Base-by-base conservation (phyloP, 2,797 vertebrate genomes). In the Darevskia mixta region DNA sequence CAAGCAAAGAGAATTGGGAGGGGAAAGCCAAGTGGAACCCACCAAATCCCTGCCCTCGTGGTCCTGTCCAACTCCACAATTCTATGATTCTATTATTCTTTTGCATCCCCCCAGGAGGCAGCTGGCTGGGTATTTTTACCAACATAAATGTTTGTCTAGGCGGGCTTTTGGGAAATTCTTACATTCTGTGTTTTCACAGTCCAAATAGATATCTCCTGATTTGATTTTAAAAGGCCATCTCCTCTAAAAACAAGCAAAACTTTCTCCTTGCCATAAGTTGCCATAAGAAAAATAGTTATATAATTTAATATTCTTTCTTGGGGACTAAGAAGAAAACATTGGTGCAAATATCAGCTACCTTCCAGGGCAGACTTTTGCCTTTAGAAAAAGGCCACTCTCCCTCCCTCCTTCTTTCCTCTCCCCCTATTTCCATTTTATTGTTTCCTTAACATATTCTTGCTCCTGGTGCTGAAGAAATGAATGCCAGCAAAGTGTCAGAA, bases 271-370 rank as follows among this genome's bases (percentile, higher is more conserved):
- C 35, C 35, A n/a, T 73, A 84, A 58, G 64, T 8, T 15, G 66
- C 17, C 20, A 4, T 38, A 58, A 58, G 67, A 55, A 38, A 73
- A 38, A 55, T 23, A 23, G 82, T 67, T 72, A 49, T 38, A 58
- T 73, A 73, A 73, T 38, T 73, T n/a, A 73, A 73, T 73, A 73
- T 35, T 35, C 69, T 58, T 84, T 58, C 69, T 38, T 49, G 20
- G 82, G 82, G 82, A 83, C 69, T 35, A 11, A 5, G 8, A 2
- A 10, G n/a, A 77, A 66, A 91, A 64, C 45, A 88, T 83, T 49
- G 71, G 64, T 49, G 66, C 82, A 86, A 87, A 29, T 91, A 88
- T 83, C 79, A 35, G 86, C 67, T 75, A 88, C 25, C 82, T 90
- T 67, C 45, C 79, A 25, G 73, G 13, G n/a, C 18, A 4, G n/a